Conservation (phyloP, 2,113 vertebrate genomes). For the Arothron firmamentum region DNA sequence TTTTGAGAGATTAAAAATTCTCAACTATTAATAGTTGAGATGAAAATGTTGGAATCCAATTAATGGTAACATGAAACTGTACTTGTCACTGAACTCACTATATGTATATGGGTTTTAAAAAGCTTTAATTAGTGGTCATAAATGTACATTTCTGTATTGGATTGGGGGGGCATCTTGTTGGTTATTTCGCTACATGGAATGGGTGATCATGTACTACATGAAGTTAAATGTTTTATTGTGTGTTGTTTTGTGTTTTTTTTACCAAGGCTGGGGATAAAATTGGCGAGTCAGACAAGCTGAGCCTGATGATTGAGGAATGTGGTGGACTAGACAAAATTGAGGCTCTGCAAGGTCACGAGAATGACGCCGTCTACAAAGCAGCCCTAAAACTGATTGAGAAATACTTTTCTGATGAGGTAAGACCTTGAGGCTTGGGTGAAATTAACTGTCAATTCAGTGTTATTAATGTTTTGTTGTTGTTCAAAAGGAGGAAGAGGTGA, state of each 20-base stretch:
- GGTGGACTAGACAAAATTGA: conserved; percentile 93
- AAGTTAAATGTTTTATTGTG: no score
- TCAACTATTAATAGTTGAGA: no score
- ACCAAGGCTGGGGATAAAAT: conserved; percentile 92
- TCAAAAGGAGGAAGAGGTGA: conserved; percentile 84
- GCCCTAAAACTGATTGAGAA: conserved; percentile 90
- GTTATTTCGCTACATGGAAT: no score
- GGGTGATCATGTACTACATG: no score
- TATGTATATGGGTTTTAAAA: no score
- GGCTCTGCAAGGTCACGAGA: conserved; percentile 90
- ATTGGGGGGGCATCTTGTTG: no score
- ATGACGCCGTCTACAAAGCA: conserved; percentile 89
- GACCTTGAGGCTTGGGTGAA: fast-evolving
- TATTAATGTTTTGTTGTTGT: neutral
- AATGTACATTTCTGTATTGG: no score
- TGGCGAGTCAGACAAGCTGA: conserved; percentile 88
- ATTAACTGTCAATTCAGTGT: neutral
- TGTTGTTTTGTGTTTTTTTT: neutral
- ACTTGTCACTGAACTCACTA: no score
- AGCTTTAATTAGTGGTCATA: no score
- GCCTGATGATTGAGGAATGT: conserved; percentile 92
- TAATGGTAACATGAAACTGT: no score
- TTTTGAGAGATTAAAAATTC: no score
- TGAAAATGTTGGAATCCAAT: no score
- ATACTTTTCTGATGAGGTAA: conserved; percentile 91